phyloP scores from a whole-genome alignment of 2,888 invertebrate genomes.

The Anagyrus pseudococci region DNA sequence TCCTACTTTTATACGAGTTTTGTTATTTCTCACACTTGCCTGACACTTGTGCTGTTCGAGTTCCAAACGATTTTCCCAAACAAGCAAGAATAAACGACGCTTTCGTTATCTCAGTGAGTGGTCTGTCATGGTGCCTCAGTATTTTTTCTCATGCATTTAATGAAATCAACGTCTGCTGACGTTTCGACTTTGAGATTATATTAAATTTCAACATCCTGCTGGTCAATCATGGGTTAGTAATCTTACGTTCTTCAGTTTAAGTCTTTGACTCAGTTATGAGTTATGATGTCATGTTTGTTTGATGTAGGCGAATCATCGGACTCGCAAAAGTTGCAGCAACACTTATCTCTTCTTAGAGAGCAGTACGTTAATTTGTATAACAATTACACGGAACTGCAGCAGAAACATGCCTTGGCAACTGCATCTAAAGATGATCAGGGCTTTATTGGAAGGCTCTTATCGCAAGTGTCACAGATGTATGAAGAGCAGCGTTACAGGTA shows the following conservation, averaged over 20 bases:
- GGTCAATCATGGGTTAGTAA: slow-evolving; percentile 29
- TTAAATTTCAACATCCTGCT: neutral
- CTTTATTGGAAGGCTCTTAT: slow-evolving; percentile 83
- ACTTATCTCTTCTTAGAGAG: slow-evolving; percentile 83
- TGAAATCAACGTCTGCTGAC: slow-evolving; percentile 22
- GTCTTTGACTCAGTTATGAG: neutral
- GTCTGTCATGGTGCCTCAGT: slow-evolving; percentile 26
- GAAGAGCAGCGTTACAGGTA: slow-evolving; percentile 77
- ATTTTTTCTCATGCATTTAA: slow-evolving; percentile 22
- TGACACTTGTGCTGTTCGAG: no score
- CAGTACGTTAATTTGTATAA: slow-evolving; percentile 90
- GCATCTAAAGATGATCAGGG: slow-evolving; percentile 73
- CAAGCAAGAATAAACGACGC: no score
- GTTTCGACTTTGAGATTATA: slow-evolving; percentile 14
- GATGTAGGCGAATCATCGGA: slow-evolving; percentile 52
- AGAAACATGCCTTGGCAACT: slow-evolving; percentile 81
- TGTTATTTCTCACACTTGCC: no score
- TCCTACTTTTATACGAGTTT: no score
- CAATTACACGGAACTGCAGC: slow-evolving; percentile 80
- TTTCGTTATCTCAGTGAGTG: no score
- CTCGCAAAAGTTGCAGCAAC: slow-evolving; percentile 72
- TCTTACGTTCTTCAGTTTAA: neutral
- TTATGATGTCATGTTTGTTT: neutral
- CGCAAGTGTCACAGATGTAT: slow-evolving; percentile 83
- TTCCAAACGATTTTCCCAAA: no score